Base-by-base conservation (phyloP, 2,113 vertebrate genomes). In the Morphnarchus princeps region DNA sequence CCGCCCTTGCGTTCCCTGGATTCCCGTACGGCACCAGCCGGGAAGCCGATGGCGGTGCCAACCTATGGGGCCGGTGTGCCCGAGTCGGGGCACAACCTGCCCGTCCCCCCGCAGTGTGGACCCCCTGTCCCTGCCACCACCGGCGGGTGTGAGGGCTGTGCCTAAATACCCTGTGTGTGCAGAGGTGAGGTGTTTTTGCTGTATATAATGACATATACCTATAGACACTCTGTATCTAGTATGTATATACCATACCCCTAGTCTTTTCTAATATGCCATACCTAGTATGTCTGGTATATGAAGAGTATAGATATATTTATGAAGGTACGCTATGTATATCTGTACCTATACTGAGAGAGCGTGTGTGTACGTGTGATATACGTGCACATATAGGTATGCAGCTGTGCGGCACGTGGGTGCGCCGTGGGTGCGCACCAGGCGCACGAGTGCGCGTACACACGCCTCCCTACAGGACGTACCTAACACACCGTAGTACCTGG, bases 91-190 rank as follows among this genome's bases (percentile, higher is more conserved):
- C 31, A 34, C 16, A 42, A 31, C 57, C 31, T 25, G 36, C 22
- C 26, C 2, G 5, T 47, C 52, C 38, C 26, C 36, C 3, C 1
- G 57, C 21, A 34, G 26, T 2, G 4, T 4, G 18, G 73, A 66
- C 26, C 50, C 13, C 45, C n/a, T 2, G 1, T 21, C 24, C 47
- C 34, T 47, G 85, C 21, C 7, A 7, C 58, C 19, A 9, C 73
- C 1, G 2, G 38, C 7, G 6, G 28, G 65, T 10, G 16, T 29
- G n/a, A 32, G 42, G 52, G 34, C 21, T 16, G n/a, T 61, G 9
- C 3, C 36, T 34, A 34, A 38, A 7, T 28, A 3, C 14, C 3
- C 9, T 2, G n/a, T 5, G 55, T 8, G 31, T 5, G 9, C 63
- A 32, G 29, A 28, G 61, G 31, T 11, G 34, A 42, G 29, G 25